phyloP scores from a whole-genome alignment of 1,140 invertebrate species.

The Caenorhabditis tropicalis region DNA sequence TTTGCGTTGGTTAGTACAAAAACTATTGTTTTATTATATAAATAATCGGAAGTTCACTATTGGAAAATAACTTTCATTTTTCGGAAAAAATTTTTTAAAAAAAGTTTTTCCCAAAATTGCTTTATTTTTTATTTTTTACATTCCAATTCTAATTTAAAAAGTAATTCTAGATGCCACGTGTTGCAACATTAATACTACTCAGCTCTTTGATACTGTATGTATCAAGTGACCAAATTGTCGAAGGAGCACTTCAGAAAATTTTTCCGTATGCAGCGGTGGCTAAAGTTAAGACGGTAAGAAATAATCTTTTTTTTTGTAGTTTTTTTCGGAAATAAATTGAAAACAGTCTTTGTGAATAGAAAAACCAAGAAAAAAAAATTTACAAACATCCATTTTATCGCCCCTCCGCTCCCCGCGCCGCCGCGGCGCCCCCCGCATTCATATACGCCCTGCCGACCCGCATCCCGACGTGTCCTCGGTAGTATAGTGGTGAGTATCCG shows the following conservation, averaged over 20 bases:
- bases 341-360: too few relatives aligned
- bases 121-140: not conserved
- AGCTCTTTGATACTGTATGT: not conserved
- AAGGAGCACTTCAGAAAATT: not conserved
- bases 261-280: constrained; percentile 11
- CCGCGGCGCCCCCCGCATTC: not conserved
- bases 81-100: not conserved
- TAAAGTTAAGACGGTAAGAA: not conserved
- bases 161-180: not conserved
- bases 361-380: too few relatives aligned
- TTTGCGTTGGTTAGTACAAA: not conserved
- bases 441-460: not conserved
- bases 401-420: not conserved
- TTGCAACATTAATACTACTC: not conserved
- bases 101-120: too few relatives aligned
- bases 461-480: constrained; percentile 51
- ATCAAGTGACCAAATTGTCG: not conserved
- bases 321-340: not conserved
- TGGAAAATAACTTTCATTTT: not conserved
- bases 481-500: constrained; percentile 67
- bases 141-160: not conserved
- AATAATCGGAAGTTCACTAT: not conserved
- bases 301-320: not conserved
- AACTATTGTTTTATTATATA: not conserved
- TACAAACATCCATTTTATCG: not conserved